Base-by-base conservation (phyloP, 2,797 vertebrate genomes). In the Chaetophractus vellerosus region DNA sequence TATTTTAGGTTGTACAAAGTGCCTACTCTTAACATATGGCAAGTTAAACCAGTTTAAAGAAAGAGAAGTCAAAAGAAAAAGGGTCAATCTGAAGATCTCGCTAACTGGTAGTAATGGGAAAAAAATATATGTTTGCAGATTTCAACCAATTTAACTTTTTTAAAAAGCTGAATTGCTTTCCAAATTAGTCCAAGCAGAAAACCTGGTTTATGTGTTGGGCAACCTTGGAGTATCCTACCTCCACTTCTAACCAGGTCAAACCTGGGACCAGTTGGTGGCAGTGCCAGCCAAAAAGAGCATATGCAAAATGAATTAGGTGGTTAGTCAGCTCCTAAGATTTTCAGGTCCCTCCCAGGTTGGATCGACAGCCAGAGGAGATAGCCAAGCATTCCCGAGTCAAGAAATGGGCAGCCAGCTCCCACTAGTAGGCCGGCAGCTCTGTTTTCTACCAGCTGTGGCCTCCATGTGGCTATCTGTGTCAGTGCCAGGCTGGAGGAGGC, bases 381-480 rank as follows among this genome's bases (percentile, higher is more conserved):
- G 97, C 96, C 96, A 95, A 93, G 88, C 78, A 9, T 38, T 31
- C 88, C 93, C 1, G 52, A 66, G 92, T 74, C 1, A 8, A 3
- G 64, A 66, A 66, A 79, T 31, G 92, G 94, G 95, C 63, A 82
- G 96, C 93, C 94, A 87, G 89, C 33, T 86, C 95, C 55, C 78
- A 21, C 94, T 74, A 33, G 93, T 4, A 71, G 86, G 89, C 95
- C 66, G 0, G 74, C 89, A 87, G 93, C 93, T 88, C 86, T 0
- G 0, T 63, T 78, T 90, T 85, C 28, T 52, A 75, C 84, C 96
- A 97, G 96, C 96, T 94, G 97, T 57, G 95, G 94, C 93, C 9
- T 36, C 96, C 94, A 86, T 90, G 97, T 96, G 97, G 92, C 93
- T n/a, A 6, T 52, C 45, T 61, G 69, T 3, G 28, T 36, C 59